Evolutionary conservation across 2,888 invertebrate species (phyloP).

Genomic region (Leptarthrus brevirostris): DNA sequence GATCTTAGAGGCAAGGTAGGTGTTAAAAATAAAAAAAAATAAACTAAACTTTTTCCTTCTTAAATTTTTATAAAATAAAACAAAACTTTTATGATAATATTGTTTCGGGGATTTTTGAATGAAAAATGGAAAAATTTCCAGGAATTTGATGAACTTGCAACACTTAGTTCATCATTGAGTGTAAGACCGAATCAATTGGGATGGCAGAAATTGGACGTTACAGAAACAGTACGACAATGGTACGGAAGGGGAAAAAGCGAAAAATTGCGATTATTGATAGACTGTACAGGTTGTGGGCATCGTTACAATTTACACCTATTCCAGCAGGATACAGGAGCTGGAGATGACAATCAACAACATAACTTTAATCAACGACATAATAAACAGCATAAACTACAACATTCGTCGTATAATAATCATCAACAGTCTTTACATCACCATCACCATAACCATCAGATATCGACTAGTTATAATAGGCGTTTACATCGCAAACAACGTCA

Average conservation of each 20-base stretch:
- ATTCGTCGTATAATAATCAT: too few species aligned
- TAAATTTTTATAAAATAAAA: too few species aligned
- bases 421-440: constrained; percentile 34
- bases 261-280: constrained; percentile 82
- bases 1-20: constrained; percentile 69
- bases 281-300: constrained; percentile 84
- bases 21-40: constrained; percentile 25
- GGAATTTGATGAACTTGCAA: constrained; percentile 70
- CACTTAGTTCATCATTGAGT: constrained; percentile 70
- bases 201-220: constrained; percentile 90
- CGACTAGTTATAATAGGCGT: background rate
- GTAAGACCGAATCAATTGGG: constrained; percentile 75
- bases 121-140: constrained; percentile 22
- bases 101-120: too few species aligned
- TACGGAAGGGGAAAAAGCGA: constrained; percentile 68
- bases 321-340: constrained; percentile 54
- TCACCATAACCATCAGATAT: constrained; percentile 33
- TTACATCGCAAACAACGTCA: background rate
- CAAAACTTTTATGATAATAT: too few species aligned
- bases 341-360: constrained; percentile 36
- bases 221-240: constrained; percentile 82
- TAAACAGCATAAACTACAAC: too few species aligned
- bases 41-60: background rate
- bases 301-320: constrained; percentile 77
- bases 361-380: background rate